Evolutionary conservation across 2,113 vertebrate species (phyloP).

Genomic region (Edolisoma coerulescens): DNA sequence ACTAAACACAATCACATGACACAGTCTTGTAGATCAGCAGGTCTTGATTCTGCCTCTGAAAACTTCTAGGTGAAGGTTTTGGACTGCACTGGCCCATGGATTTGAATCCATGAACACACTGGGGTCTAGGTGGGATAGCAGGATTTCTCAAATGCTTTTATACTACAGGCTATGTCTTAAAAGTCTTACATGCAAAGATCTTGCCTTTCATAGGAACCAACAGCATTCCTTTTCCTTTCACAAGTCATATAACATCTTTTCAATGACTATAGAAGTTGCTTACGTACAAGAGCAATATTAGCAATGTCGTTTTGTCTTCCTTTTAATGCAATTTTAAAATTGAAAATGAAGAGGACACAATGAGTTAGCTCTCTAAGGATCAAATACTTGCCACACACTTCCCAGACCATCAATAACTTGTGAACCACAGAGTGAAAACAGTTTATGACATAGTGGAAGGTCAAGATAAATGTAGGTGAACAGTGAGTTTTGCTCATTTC

Average conservation of each 20-base stretch:
- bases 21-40: not conserved
- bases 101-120: not conserved
- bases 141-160: not conserved
- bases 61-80: not conserved
- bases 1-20: not conserved
- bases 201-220: not conserved
- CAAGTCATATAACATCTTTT: not conserved
- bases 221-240: not conserved
- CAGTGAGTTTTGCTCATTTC: not conserved
- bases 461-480: not conserved
- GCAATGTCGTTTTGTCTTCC: not conserved
- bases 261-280: not conserved
- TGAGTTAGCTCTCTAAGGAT: not conserved
- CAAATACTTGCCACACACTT: not conserved
- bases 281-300: not conserved
- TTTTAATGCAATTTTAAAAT: not conserved
- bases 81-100: not conserved
- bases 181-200: not conserved
- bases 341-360: not conserved
- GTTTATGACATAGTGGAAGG: not conserved
- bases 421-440: not conserved
- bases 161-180: not conserved
- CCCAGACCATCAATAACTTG: not conserved
- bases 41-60: not conserved
- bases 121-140: not conserved